Evolutionary conservation across 2,797 vertebrate species (phyloP), one percentile per base, ranked within the genome.

Genomic region (Trematomus bernacchii): DNA sequence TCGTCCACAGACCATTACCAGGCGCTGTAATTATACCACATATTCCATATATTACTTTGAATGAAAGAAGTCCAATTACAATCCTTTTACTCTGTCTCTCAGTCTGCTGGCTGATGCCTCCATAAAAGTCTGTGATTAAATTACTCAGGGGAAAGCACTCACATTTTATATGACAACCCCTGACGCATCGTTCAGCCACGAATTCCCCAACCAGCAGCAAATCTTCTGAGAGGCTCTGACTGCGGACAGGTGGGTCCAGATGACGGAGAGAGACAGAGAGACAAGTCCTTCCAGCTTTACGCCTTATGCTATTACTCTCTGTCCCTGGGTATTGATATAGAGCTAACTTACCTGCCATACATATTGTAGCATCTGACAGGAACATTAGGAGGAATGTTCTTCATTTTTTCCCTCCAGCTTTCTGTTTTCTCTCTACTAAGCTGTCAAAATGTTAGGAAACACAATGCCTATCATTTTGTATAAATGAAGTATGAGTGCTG

Each of bases 21-120:
- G 27, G 65, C n/a, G 46, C 76, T 82, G 84, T 89, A 91, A 94
- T 94, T 93, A 92, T 78, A 83, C 80, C 87, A 85, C 87, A 87
- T 90, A 92, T 91, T 93, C 88, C 81, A 90, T 92, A 89, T 89
- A 90, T 93, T 90, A 91, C 85, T 89, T 78, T 85, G 84, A 91
- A 91, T 91, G 88, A 93, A 93, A 93, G 87, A 92, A 92, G 88
- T 90, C 84, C 91, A 92, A 91, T 93, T 91, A 90, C 85, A 85
- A 78, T 88, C 82, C 89, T 91, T 92, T 91, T 90, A 92, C 86
- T 92, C 75, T 68, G 77, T 83, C 83, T 89, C 82, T 89, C 85
- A 83, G 52, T 72, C 73, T 81, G 83, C 81, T 47, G 79, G 74
- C 85, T 89, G 90, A 92, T 92, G 91, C 88, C 85, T 83, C 88